A percentile compares a stretch with the other conserved stretches of the same genome.
phyloP scores from a whole-genome alignment of 2,888 invertebrate species.

The Apodemia hepburni region DNA sequence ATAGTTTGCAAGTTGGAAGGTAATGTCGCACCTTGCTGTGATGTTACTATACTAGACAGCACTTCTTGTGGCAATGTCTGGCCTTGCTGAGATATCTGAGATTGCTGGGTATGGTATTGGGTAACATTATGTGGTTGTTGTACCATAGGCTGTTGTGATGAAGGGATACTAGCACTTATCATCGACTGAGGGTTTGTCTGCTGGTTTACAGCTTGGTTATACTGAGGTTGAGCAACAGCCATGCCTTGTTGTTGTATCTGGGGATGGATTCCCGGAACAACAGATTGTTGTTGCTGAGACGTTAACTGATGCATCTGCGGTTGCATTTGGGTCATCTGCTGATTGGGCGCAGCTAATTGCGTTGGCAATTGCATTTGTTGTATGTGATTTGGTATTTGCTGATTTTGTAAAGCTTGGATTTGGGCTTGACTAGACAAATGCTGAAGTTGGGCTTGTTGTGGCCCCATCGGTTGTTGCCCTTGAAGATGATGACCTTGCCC shows the following conservation, averaged over 20 bases:
- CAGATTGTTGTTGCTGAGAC: conserved; percentile 72
- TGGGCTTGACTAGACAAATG: conserved; percentile 74
- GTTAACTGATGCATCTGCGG: conserved; percentile 73
- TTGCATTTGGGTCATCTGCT: conserved; percentile 76
- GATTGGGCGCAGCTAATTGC: conserved; percentile 64
- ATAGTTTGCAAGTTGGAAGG: no score
- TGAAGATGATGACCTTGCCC: conserved; percentile 69
- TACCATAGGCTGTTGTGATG: conserved; percentile 72
- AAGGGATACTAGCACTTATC: conserved; percentile 67
- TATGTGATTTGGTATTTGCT: conserved; percentile 78
- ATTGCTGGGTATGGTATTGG: conserved; percentile 73
- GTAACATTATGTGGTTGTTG: conserved; percentile 73
- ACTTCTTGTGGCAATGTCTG: conserved; percentile 73
- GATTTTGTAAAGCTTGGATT: conserved; percentile 74
- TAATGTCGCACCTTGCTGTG: conserved; percentile 72
- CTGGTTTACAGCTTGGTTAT: conserved; percentile 73
- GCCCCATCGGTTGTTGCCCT: conserved; percentile 64
- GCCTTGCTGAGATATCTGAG: conserved; percentile 72
- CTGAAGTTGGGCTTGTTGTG: conserved; percentile 73
- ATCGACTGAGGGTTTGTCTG: conserved; percentile 66
- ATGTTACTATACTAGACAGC: conserved; percentile 70
- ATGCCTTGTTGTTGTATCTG: conserved; percentile 73
- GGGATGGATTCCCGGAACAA: conserved; percentile 73
- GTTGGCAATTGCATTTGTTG: conserved; percentile 75
- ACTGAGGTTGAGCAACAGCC: conserved; percentile 75